Base-by-base conservation (phyloP, 2,888 invertebrate species). In the Orthosia cruda region DNA sequence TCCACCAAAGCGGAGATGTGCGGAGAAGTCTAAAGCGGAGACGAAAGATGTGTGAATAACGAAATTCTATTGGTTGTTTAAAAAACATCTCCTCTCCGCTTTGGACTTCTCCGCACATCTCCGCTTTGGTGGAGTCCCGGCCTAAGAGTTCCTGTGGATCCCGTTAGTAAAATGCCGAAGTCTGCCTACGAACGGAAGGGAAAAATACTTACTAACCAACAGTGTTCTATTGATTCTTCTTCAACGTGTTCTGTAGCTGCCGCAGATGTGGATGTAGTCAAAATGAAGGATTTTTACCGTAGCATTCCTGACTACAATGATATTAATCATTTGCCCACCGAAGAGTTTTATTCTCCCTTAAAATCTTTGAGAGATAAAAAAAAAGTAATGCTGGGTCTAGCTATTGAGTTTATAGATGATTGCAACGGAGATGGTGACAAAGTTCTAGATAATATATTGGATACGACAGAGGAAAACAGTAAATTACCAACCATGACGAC, bases 291-390 rank as follows among this genome's bases (percentile, higher is more conserved):
- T 76, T 98, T 98, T 92, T 97, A 98, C 86, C 97, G 97, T 68
- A 98, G 98, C 88, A 98, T 98, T 90, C 98, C 98, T 72, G 98
- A 98, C 90, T 98, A 98, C 84, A 97, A 97, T 75, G 98, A 98
- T 65, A 97, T 98, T 3, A 97, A 98, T 91, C 98, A 98, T 93
- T 94, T 98, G 83, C 97, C 98, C 0, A 97, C 97, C 77, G 97
- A 97, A 74, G 98, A 98, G 88, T 98, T 98, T 92, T 98, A 98
- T 91, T 97, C 97, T 18, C 98, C 98, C 52, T 91, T 98, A 67
- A 97, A 98, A 91, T 97, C 97, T 74, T 92, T 98, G 64, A 97
- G 97, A 83, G 97, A 98, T 84, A 97, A 97, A 89, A 98, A 98
- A 89, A 97, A 97, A 86, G 93, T 97, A 63, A 94, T 97, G 93